A percentile compares a stretch with the other conserved stretches of the same genome.
phyloP scores from a whole-genome alignment of 2,113 vertebrate species.

The Sitta europaea region DNA sequence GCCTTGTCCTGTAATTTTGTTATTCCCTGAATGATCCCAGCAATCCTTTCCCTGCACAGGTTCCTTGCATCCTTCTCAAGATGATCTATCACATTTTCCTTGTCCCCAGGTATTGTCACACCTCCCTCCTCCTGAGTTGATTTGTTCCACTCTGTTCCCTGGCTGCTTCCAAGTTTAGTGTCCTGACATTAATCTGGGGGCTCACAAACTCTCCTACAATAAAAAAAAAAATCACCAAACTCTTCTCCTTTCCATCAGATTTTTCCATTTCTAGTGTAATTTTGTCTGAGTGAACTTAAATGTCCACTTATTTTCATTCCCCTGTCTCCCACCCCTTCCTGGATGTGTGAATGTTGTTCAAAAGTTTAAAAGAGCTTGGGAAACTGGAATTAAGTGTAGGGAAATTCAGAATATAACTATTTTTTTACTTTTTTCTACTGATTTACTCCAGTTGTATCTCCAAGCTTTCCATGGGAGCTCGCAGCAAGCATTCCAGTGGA shows the following conservation, averaged over 20 bases:
- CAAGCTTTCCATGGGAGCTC: neutral
- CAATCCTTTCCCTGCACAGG: neutral
- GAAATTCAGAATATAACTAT: neutral
- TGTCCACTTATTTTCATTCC: neutral
- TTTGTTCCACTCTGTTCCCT: neutral
- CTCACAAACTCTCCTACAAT: neutral
- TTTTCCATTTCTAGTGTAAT: neutral
- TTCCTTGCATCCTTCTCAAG: neutral
- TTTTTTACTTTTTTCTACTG: neutral
- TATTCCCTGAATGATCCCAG: neutral
- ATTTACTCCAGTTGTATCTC: neutral
- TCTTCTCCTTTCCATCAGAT: neutral
- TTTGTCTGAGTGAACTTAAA: neutral
- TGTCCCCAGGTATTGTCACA: neutral
- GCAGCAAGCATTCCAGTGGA: neutral
- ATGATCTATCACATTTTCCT: neutral
- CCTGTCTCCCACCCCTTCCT: rapidly evolving
- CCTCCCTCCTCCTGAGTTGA: neutral
- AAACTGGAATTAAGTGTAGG: neutral
- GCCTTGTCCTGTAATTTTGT: neutral
- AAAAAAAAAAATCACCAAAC: neutral
- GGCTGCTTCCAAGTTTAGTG: neutral
- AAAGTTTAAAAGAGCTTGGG: neutral
- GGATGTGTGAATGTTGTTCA: neutral
- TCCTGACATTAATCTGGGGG: neutral